Evolutionary conservation across 2,113 vertebrate genomes (phyloP).

Genomic region (Ciconia boyciana): DNA sequence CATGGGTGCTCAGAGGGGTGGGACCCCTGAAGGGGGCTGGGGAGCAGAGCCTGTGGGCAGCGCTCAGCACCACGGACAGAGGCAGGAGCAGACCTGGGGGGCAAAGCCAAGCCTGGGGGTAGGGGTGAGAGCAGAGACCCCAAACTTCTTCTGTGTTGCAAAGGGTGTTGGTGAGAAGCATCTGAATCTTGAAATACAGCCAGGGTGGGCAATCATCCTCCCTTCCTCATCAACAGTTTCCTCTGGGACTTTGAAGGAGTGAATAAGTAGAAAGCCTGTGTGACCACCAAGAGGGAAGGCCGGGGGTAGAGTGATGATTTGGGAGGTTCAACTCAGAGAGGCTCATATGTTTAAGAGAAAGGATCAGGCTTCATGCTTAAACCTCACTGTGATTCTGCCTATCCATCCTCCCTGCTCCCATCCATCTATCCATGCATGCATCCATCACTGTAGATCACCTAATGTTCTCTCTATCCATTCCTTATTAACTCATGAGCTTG

Average conservation of each 20-base stretch:
- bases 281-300: not conserved
- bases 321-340: fast-evolving
- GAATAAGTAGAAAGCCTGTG: not conserved
- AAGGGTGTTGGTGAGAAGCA: not conserved
- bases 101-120: not conserved
- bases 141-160: not conserved
- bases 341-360: not conserved
- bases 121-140: not conserved
- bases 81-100: not conserved
- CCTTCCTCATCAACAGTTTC: not conserved
- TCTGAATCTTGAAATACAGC: not conserved
- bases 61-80: constrained; percentile 3
- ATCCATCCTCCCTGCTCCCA: not conserved
- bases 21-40: fast-evolving
- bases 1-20: not conserved
- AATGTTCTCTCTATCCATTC: not conserved
- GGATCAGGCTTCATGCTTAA: not conserved
- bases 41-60: fast-evolving
- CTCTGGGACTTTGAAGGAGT: not conserved
- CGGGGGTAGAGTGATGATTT: not conserved
- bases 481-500: not conserved
- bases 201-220: not conserved
- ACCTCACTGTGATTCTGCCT: not conserved
- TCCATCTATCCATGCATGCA: too few species aligned
- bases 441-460: not conserved